Base-by-base conservation (phyloP, 2,113 vertebrate species). In the Camelus bactrianus region DNA sequence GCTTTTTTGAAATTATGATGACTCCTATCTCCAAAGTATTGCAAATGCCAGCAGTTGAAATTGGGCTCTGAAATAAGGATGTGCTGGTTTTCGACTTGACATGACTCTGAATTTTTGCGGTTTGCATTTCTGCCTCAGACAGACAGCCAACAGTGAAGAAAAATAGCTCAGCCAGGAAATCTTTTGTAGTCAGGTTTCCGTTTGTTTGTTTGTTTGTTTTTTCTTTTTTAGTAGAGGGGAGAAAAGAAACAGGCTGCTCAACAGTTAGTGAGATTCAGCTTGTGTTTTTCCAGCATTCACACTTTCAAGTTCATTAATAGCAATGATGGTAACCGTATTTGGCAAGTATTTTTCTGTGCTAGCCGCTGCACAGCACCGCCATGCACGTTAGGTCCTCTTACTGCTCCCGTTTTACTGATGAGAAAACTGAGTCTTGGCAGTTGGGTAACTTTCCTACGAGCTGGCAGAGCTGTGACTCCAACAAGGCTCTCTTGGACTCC, bases 1-100 rank as follows among this genome's bases (percentile, higher is more conserved):
- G 5, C 20, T 24, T 52, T 79, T 97, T 50, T 67, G 62, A 97
- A 89, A 79, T 83, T 67, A 67, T 12, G 38, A 81, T 26, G 46
- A 6, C 77, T 96, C 24, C 19, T 80, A 46, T 81, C 64, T 92
- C 48, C 80, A 60, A n/a, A 81, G 70, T 35, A 17, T 91, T 95
- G 89, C 54, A 94, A 76, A 80, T 38, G 79, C 62, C 60, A 87
- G 69, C 26, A 6, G 12, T 38, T 60, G 90, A 89, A 65, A 75
- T 4, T 67, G 17, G 30, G 5, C 64, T 93, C 62, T 81, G 46
- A 76, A 76, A 58, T 32, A 46, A 85, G 13, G 32, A 58, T n/a
- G 32, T 20, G 7, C 52, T 12, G 0, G 14, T 87, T 73, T 92
- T 73, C 13, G 64, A 42, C 22, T 64, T 92, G 50, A 30, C 15